phyloP scores from a whole-genome alignment of 2,888 invertebrate species.

The Sialis fuliginosa region DNA sequence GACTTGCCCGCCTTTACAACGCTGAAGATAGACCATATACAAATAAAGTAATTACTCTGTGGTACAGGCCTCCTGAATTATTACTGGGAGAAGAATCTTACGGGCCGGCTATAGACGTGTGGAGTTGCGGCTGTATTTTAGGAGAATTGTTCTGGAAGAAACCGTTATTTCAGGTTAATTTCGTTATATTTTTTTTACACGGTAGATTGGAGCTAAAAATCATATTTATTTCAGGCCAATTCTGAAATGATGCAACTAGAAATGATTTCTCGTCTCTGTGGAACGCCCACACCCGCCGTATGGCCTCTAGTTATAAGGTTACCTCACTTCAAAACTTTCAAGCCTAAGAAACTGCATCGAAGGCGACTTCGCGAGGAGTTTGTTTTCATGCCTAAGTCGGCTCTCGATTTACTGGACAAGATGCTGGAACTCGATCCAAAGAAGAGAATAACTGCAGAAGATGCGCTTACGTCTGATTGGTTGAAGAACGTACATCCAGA shows the following conservation, averaged over 20 bases:
- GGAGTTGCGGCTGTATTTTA: constrained; percentile 98
- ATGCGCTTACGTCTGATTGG: constrained; percentile 86
- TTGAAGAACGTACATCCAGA: constrained; percentile 79
- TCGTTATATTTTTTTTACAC: too few relatives aligned
- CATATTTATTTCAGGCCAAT: constrained; percentile 48
- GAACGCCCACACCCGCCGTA: constrained; percentile 87
- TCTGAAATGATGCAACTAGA: constrained; percentile 87
- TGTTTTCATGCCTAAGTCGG: constrained; percentile 73
- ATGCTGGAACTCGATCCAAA: constrained; percentile 95
- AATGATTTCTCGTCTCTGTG: constrained; percentile 84
- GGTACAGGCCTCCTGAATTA: constrained; percentile 97
- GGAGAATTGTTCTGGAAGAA: constrained; percentile 93
- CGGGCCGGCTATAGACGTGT: constrained; percentile 95
- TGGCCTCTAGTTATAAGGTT: constrained; percentile 94
- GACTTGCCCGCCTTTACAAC: constrained; percentile 87
- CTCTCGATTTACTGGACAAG: constrained; percentile 79
- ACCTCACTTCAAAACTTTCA: constrained; percentile 80
- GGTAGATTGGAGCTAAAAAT: background rate
- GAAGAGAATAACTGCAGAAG: constrained; percentile 81
- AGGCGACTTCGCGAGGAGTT: constrained; percentile 85
- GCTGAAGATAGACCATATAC: constrained; percentile 96
- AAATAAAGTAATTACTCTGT: constrained; percentile 95
- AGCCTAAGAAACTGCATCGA: constrained; percentile 78
- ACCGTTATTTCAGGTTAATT: constrained; percentile 77
- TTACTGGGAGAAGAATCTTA: constrained; percentile 93